Evolutionary conservation across 2,113 vertebrate species (phyloP).

Genomic region (Notarius quadriscutis): DNA sequence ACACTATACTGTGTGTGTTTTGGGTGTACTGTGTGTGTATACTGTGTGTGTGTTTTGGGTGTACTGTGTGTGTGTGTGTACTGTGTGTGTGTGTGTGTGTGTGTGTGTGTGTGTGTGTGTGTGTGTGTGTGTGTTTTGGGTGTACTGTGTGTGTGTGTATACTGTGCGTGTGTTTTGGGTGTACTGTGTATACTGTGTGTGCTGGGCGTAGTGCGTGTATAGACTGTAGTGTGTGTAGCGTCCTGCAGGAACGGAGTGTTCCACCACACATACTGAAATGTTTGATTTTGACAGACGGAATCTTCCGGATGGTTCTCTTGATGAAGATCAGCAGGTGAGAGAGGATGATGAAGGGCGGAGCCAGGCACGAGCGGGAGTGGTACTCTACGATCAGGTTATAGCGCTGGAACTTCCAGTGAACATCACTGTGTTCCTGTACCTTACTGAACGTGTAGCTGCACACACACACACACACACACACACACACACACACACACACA

Average conservation of each 20-base stretch:
- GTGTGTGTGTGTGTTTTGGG: too few relatives aligned
- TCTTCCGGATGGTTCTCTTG: conserved; percentile 62
- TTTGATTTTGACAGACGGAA: conserved; percentile 58
- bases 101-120: too few relatives aligned
- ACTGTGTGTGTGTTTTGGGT: too few relatives aligned
- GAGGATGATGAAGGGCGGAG: conserved; percentile 84
- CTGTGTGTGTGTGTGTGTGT: too few relatives aligned
- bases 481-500: conserved; percentile 17
- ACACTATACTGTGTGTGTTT: too few relatives aligned
- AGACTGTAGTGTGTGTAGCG: not conserved
- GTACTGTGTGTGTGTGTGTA: too few relatives aligned
- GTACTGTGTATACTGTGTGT: not conserved
- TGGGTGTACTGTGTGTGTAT: too few relatives aligned
- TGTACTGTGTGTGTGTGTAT: not conserved
- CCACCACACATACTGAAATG: conserved; percentile 62
- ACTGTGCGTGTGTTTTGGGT: not conserved
- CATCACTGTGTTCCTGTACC: conserved; percentile 84
- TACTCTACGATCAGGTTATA: conserved; percentile 86
- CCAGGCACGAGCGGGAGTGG: conserved; percentile 78
- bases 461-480: conserved; percentile 19
- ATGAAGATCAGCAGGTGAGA: conserved; percentile 79
- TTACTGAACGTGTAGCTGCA: conserved; percentile 83
- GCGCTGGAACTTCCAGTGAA: conserved; percentile 87
- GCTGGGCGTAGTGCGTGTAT: too few relatives aligned
- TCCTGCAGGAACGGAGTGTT: too few relatives aligned